Base-by-base conservation (phyloP, 2,113 vertebrate species). In the Petrocephalus microphthalmus region DNA sequence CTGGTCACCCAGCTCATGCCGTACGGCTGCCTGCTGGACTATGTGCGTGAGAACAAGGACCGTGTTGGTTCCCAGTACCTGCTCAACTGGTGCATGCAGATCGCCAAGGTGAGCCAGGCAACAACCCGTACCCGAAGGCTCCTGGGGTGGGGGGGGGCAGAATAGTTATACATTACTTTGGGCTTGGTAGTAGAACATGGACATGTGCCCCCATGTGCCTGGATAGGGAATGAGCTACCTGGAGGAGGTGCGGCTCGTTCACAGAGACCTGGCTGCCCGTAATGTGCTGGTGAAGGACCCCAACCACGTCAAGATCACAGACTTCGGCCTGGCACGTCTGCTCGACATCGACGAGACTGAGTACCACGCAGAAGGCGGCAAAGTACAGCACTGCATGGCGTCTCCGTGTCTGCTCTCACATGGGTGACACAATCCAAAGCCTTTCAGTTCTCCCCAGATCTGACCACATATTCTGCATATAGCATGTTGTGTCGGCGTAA, bases 71-170 rank as follows among this genome's bases (percentile, higher is more conserved):
- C 98, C 57, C 98, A 98, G 94, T 97, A 96, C 90, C 96, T 99
- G 88, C 97, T 99, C 88, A 99, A 98, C 95, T 99, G 98, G 98
- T 99, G 98, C 95, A 97, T 99, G 94, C 98, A 99, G 95, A 99
- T 99, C 0, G 98, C 98, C 60, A 99, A 99, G 97, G 98, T 99
- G 93, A 45, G 92, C 47, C 33, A 11, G 53, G 67, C 19, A 20
- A 37, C 88, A 19, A 15, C 56, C 22, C 20, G 54, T 78, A 74
- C 64, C 60, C 17, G 22, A 64, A 45, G 10, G 19, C 29, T 49
- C 6, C 25, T 42, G 53, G 3, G 3, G 78, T 0, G 11, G 11
- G 20, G 33, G 33, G 2, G 19, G 17, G 15, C 15, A 2, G 89
- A 22, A 29, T 49, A 42, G 42, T 42, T 42, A 42, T 42, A 3